Base-by-base conservation (phyloP, 2,113 vertebrate genomes). In the Tursiops truncatus region DNA sequence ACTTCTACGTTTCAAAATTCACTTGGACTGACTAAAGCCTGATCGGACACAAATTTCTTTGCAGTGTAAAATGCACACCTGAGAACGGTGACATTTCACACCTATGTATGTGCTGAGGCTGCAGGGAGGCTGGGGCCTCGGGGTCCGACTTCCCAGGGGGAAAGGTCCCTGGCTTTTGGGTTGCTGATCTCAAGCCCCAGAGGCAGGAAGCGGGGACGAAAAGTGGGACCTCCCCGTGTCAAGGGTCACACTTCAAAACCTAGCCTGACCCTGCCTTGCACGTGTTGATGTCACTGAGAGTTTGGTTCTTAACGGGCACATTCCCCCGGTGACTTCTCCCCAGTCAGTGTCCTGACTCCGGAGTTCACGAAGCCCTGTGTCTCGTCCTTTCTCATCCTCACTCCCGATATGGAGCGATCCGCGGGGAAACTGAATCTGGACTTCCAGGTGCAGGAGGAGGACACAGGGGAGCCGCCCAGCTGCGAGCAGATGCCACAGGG, bases 361-460 rank as follows among this genome's bases (percentile, higher is more conserved):
- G 56, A 58, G 56, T 18, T 58, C 56, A 58, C 56, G 20, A 58
- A 58, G 56, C 56, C 56, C 17, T 21, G 20, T 58, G 56, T 28
- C 18, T 5, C 1, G 17, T 25, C 10, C 33, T 2, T 31, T 6
- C 41, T 63, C 62, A 65, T 65, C 63, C 28, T 31, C 41, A 21
- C 13, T 63, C 67, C 6, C 15, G 50, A 44, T 33, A 9, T 17
- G 41, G 56, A 14, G 25, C 10, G 38, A 18, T 17, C 8, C 6
- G 4, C 5, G 10, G 20, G 23, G 18, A 76, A 31, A 56, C n/a
- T 12, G 53, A 77, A 14, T 56, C 71, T 20, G n/a, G n/a, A n/a
- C 13, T n/a, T 77, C 3, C 28, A 1, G 4, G 21, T 20, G 15
- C 33, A 1, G 3, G 26, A 17, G 8, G 5, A 62, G 25, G 41